Conservation (phyloP, 2,113 vertebrate species). For the Cinclus cinclus region DNA sequence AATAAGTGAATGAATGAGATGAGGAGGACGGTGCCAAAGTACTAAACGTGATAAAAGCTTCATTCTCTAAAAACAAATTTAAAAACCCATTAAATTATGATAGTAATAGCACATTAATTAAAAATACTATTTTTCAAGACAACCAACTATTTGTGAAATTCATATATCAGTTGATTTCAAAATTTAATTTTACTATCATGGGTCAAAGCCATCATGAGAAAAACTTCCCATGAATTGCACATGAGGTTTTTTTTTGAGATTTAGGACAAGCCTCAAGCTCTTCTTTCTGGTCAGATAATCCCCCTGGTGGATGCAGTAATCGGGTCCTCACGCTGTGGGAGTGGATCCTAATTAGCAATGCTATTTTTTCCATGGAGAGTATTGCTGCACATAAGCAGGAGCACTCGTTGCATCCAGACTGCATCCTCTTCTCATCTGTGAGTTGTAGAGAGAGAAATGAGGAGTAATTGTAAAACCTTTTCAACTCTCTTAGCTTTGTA, state of each 20-base stretch:
- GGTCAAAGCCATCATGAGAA: not conserved
- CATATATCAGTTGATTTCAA: not conserved
- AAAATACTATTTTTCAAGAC: not conserved
- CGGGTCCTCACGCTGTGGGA: rapidly evolving
- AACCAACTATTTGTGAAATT: not conserved
- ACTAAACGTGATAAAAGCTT: not conserved
- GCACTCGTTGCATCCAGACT: not conserved
- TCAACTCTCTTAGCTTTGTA: not conserved
- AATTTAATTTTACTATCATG: not conserved
- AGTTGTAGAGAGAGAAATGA: not conserved
- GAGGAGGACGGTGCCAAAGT: not conserved
- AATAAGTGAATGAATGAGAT: not conserved
- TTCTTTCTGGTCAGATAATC: not conserved
- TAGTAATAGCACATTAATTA: not conserved
- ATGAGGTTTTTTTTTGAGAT: not conserved
- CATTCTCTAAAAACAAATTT: not conserved
- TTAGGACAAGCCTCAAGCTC: not conserved
- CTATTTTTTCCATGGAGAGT: rapidly evolving
- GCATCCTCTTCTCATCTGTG: not conserved
- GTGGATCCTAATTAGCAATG: not conserved
- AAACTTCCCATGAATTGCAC: not conserved
- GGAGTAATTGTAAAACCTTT: not conserved
- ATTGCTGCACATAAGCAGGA: not conserved
- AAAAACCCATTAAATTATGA: not conserved
- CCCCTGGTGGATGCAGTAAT: not conserved